Conservation (phyloP, 2,797 vertebrate genomes). For the Sitta carolinensis region DNA sequence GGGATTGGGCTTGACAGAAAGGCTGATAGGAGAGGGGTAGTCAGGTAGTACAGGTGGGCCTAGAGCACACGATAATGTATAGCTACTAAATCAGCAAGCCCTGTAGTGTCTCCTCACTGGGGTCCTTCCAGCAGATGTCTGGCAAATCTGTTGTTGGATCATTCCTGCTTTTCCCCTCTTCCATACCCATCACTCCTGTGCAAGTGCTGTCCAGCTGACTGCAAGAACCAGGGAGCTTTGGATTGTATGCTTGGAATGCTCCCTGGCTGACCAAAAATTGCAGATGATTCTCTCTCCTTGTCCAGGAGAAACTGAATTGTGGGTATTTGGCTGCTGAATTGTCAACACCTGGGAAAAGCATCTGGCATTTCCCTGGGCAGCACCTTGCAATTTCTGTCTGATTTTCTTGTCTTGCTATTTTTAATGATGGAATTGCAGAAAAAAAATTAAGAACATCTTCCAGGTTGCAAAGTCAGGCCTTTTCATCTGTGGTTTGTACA, state of each 20-base stretch:
- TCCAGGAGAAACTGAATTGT: background rate
- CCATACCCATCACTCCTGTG: background rate
- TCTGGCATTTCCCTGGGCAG: background rate
- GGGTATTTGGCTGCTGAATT: background rate
- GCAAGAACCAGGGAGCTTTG: background rate
- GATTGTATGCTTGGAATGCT: background rate
- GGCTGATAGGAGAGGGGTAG: background rate
- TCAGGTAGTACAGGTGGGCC: background rate
- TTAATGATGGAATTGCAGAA: background rate
- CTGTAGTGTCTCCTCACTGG: background rate
- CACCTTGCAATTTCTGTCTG: background rate
- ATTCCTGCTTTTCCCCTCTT: background rate
- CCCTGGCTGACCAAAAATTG: background rate
- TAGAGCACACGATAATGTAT: background rate
- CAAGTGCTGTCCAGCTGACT: background rate
- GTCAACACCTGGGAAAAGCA: background rate
- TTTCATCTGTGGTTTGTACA: background rate
- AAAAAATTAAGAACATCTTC: background rate
- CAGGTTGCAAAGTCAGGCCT: background rate
- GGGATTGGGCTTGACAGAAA: fast-evolving
- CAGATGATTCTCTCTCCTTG: background rate
- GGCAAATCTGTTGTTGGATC: background rate
- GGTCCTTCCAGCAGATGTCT: background rate
- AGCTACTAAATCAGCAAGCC: background rate
- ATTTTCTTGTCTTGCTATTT: background rate